Evolutionary conservation across 2,113 vertebrate species (phyloP).

Genomic region (Perca fluviatilis): DNA sequence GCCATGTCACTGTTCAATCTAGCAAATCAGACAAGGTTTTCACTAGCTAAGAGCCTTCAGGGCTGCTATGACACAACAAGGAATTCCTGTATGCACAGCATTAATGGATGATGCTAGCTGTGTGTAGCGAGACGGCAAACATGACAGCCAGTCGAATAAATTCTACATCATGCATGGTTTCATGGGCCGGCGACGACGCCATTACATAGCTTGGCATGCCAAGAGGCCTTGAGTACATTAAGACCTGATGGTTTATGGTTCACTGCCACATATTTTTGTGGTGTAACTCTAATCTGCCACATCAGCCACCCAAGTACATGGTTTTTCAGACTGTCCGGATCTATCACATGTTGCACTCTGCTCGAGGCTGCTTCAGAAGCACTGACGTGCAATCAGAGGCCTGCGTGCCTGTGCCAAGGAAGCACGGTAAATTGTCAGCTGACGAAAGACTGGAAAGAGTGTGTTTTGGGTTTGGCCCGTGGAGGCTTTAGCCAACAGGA

Average conservation of each 20-base stretch:
- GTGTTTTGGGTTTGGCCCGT: slow-evolving; percentile 72
- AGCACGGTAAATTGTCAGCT: slow-evolving; percentile 76
- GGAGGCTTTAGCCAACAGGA: slow-evolving; percentile 73
- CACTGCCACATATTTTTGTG: slow-evolving; percentile 51
- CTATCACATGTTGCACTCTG: slow-evolving; percentile 62
- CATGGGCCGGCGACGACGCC: slow-evolving; percentile 35
- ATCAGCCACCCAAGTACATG: slow-evolving; percentile 70
- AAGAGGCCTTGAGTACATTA: slow-evolving; percentile 53
- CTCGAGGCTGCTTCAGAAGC: slow-evolving; percentile 60
- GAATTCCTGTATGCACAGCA: slow-evolving; percentile 33
- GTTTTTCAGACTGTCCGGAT: slow-evolving; percentile 63
- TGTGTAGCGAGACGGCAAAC: slow-evolving; percentile 58
- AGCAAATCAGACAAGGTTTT: slow-evolving; percentile 39
- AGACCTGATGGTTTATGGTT: slow-evolving; percentile 67
- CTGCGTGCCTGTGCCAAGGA: slow-evolving; percentile 57
- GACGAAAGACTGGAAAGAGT: slow-evolving; percentile 80
- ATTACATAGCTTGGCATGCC: slow-evolving; percentile 56
- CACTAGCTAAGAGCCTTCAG: slow-evolving; percentile 5
- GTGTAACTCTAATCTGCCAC: slow-evolving; percentile 61
- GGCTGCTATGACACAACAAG: slow-evolving; percentile 48
- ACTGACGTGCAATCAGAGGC: slow-evolving; percentile 76
- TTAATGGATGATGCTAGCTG: slow-evolving; percentile 35
- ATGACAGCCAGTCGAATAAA: slow-evolving; percentile 66
- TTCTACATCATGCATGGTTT: slow-evolving; percentile 62
- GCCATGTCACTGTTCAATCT: slow-evolving; percentile 34